Conservation (phyloP, 2,113 vertebrate genomes). For the Oreotrochilus melanogaster region DNA sequence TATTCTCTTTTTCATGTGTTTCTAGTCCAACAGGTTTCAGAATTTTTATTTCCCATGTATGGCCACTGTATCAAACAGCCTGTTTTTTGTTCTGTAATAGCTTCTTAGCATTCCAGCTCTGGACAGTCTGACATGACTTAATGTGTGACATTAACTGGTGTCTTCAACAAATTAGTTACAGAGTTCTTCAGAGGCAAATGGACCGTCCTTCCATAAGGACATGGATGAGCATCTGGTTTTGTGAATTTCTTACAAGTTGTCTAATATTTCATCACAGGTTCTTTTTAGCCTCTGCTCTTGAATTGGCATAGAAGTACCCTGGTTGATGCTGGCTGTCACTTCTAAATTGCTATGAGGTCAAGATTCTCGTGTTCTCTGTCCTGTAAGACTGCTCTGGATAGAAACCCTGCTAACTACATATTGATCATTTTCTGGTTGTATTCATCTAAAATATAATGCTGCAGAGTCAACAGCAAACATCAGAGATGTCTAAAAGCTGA, state of each 20-base stretch:
- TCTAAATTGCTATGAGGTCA: conserved; percentile 56
- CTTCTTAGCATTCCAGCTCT: not conserved
- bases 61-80: not conserved
- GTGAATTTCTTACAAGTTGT: conserved; percentile 54
- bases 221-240: conserved; percentile 8
- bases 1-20: not conserved
- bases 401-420: not conserved
- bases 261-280: conserved; percentile 56
- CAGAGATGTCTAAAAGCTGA: not conserved
- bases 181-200: not conserved
- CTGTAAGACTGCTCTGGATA: not conserved
- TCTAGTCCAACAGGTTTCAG: not conserved
- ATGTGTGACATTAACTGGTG: conserved; percentile 25
- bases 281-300: conserved; percentile 35
- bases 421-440: not conserved
- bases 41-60: not conserved
- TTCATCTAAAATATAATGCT: not conserved
- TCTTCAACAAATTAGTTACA: conserved; percentile 26
- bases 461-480: not conserved
- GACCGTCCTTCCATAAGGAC: not conserved
- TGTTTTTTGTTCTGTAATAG: not conserved
- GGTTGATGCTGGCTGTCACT: conserved; percentile 12
- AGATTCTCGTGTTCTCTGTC: conserved; percentile 49
- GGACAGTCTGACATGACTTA: not conserved
- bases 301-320: not conserved